Base-by-base conservation (phyloP, 2,888 invertebrate genomes). In the Sacculina carcini region DNA sequence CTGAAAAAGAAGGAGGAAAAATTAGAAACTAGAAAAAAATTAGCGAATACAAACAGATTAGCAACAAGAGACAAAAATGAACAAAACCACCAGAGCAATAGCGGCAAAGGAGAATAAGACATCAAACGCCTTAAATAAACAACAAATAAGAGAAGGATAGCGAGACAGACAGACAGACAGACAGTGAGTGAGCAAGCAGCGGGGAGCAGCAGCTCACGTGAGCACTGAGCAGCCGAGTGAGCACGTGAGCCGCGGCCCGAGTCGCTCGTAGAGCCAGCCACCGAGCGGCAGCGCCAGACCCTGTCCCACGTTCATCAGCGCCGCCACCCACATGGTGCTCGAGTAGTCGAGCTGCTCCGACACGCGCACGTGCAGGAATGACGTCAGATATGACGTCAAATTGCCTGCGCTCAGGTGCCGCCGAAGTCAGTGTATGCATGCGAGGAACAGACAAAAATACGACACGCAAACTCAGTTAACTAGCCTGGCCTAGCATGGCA, bases 251-350 rank as follows among this genome's bases (percentile, higher is more conserved):
- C 59, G 55, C 6, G 62, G 58, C 6, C 64, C 65, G 12, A 62
- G 47, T 29, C 54, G 55, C 32, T 54, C 53, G 48, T 63, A 61
- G 44, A 64, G 21, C 5, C 62, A 23, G 1, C 66, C 65, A 2
- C 63, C 63, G 24, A 61, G 26, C 10, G 58, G 57, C 62, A 65
- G 64, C 26, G 60, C 57, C 12, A 58, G 28, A 5, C 65, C 64
- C 56, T 63, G 62, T 12, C 54, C 44, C 23, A 49, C 51, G 10
- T 49, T 49, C 24, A 53, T 52, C 12, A 52, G 40, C 10, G 54
- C 50, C 32, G 50, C 51, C 10, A 56, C 55, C 57, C 57, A 57
- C 10, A 58, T 54, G 39, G 56, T 52, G 50, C 54, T 55, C 16
- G 53, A 53, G 46, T 58, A 59, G 19, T 42, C 48, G 10, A 57